phyloP scores from a whole-genome alignment of 2,797 vertebrate genomes.

The Monodelphis domestica region DNA sequence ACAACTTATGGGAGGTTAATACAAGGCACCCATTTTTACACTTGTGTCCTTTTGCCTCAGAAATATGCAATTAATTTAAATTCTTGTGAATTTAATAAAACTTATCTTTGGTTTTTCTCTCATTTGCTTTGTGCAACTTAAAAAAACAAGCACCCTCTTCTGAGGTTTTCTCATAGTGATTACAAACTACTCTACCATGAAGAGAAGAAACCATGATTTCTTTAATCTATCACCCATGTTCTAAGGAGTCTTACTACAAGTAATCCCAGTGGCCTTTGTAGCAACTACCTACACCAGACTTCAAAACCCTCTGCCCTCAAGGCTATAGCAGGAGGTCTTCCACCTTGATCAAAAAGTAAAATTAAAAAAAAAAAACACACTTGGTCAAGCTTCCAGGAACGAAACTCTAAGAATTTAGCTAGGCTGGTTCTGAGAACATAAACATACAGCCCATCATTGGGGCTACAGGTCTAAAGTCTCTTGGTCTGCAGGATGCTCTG shows the following conservation, averaged over 20 bases:
- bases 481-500: background rate
- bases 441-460: background rate
- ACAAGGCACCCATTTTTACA: background rate
- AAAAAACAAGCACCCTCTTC: background rate
- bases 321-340: background rate
- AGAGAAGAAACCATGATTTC: background rate
- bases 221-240: background rate
- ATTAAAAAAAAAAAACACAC: background rate
- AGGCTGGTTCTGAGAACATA: background rate
- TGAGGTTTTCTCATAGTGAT: background rate
- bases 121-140: background rate
- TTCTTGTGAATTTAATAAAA: background rate
- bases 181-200: background rate
- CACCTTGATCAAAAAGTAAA: background rate
- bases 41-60: background rate
- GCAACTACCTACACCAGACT: background rate
- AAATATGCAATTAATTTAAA: too few species aligned
- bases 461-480: background rate
- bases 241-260: background rate
- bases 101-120: background rate
- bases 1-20: background rate
- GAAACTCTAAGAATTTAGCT: background rate
- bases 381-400: background rate
- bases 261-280: background rate
- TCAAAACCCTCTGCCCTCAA: background rate